Base-by-base conservation (phyloP, 2,113 vertebrate genomes). In the Camelus bactrianus region DNA sequence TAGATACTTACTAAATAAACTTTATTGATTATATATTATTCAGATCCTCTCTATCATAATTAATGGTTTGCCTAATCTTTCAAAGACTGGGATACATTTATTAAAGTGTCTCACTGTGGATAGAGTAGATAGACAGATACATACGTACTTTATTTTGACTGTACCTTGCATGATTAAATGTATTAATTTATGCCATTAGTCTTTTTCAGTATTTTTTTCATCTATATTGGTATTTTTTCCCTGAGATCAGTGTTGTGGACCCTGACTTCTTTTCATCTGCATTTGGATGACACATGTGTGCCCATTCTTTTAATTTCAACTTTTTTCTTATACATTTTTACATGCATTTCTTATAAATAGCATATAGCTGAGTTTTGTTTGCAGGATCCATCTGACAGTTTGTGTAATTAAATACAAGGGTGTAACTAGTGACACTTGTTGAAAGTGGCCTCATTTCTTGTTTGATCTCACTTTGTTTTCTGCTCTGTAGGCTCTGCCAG, bases 31-130 rank as follows among this genome's bases (percentile, higher is more conserved):
- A 64, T 42, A 5, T 60, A 79, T 93, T 89, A 87, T 90, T 94
- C 22, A 83, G 50, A 38, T 62, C 38, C 3, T 94, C 52, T 62
- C n/a, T 79, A 15, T 58, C 28, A 35, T 67, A 89, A 85, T 77
- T 70, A 92, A 76, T 91, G 35, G 5, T 56, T 90, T 76, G 19
- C 70, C 30, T 62, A 75, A 69, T 76, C 17, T 80, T 89, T 96
- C 72, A 76, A 85, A 96, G 58, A 81, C 42, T 58, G 19, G 15
- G 46, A 82, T 15, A 69, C 7, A 72, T 38, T 95, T 83, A 72
- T 58, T 65, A 70, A 87, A 90, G 35, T 90, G 65, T 91, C 22
- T 38, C 80, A 60, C 35, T 26, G 1, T 85, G n/a, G 58, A 73
- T 19, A 79, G 50, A 28, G 4, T 72, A 73, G 35, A 64, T 11